phyloP scores from a whole-genome alignment of 2,113 vertebrate species.

The Leptobrachium ailaonicum region DNA sequence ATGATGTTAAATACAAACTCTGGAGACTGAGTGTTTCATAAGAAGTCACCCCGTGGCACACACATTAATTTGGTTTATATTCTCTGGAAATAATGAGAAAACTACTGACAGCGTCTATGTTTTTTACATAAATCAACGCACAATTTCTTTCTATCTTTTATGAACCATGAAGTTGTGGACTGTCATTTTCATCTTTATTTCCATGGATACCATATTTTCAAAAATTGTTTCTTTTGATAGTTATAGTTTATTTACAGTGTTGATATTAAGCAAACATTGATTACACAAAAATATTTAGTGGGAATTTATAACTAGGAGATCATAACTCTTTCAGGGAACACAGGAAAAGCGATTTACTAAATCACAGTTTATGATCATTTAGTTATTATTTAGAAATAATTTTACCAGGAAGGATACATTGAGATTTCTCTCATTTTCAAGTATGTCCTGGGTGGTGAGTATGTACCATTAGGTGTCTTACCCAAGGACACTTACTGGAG shows the following conservation, averaged over 20 bases:
- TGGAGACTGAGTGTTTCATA: constrained; percentile 11
- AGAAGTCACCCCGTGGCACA: constrained; percentile 20
- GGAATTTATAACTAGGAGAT: no score
- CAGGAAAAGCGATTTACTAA: no score
- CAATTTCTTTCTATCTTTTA: neutral
- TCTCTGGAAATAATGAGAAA: constrained; percentile 24
- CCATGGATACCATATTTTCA: neutral
- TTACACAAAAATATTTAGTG: no score
- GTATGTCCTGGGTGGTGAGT: no score
- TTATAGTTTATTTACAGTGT: neutral
- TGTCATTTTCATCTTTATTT: neutral
- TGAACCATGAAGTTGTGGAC: neutral
- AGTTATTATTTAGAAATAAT: no score
- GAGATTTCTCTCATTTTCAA: no score
- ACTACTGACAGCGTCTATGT: constrained; percentile 9
- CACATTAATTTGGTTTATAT: constrained; percentile 21
- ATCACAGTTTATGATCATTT: no score
- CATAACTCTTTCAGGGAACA: no score
- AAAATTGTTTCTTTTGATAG: neutral
- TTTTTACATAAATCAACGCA: constrained; percentile 2
- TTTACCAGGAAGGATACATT: no score
- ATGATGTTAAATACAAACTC: constrained; percentile 20
- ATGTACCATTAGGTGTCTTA: no score
- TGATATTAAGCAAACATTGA: no score
- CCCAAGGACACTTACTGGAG: no score